Base-by-base conservation (phyloP, 2,113 vertebrate genomes). In the Eudyptes chrysolophus region DNA sequence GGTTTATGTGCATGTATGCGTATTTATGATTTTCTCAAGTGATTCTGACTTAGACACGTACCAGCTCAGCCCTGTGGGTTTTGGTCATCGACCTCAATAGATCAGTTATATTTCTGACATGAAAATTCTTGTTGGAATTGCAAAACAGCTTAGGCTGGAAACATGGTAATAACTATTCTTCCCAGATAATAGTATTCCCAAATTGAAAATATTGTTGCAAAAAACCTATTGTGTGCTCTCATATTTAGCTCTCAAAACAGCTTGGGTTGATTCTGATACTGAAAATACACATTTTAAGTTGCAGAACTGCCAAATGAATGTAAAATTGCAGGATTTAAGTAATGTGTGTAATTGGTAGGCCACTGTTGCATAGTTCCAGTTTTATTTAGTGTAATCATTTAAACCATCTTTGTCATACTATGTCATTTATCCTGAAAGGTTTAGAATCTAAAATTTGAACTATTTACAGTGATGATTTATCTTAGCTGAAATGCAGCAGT, bases 11-110 rank as follows among this genome's bases (percentile, higher is more conserved):
- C 52, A 46, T 34, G 52, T 72, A 13, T 94, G 71, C 75, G 70
- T 92, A 93, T 90, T 90, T 97, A 75, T 91, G 40, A 62, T 94
- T 94, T 93, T 76, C 49, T 83, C 65, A 27, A 60, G 49, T 69
- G 77, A 61, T 89, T 81, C 52, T 89, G 69, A 11, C 52, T 89
- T 82, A 71, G 42, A 19, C 62, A 64, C 20, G 30, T 25, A 64
- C 11, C 40, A 60, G 52, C 71, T 90, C 68, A 93, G 62, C 84
- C 62, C 38, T 66, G 4, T 86, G 62, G 72, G 61, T 58, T 95
- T 93, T 83, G 89, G 81, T 82, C 74, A 65, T 61, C 87, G 87
- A 87, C 87, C 74, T 82, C 15, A 4, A n/a, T 58, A 85, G 84
- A 72, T 87, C 75, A 70, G 13, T 85, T 95, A 1, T 58, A 85